Percentiles rank a stretch among this genome's conserved stretches.
Conservation (phyloP, 1,140 invertebrate genomes). For the Dendroctonus ponderosae region DNA sequence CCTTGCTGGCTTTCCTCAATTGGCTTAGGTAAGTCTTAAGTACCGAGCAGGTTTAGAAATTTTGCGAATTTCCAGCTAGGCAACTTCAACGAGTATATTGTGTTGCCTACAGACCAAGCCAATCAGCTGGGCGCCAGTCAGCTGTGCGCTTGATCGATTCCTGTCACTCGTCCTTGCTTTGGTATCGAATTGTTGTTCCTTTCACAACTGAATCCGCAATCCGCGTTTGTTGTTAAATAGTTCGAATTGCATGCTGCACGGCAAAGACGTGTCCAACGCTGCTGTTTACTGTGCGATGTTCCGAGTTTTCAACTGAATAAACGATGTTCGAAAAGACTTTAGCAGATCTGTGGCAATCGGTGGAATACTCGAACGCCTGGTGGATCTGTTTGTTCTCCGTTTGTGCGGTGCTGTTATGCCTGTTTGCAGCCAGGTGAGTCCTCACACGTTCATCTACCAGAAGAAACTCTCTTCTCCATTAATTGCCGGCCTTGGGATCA, state of each 20-base stretch:
- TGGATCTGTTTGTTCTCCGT: constrained; percentile 14
- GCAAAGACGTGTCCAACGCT: neutral
- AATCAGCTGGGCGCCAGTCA: neutral
- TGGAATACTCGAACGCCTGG: constrained; percentile 16
- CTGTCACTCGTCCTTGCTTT: constrained; percentile 25
- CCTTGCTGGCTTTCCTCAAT: no score
- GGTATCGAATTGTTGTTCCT: constrained; percentile 15
- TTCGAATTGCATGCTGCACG: constrained; percentile 1
- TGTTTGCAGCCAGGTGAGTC: constrained; percentile 20
- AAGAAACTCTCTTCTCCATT: neutral
- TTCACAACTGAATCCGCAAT: constrained; percentile 13
- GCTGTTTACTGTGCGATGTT: constrained; percentile 17
- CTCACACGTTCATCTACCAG: no score
- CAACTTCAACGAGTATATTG: no score
- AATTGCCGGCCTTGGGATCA: neutral
- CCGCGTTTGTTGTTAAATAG: neutral
- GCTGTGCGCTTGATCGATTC: neutral
- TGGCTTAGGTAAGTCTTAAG: no score
- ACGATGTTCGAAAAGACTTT: constrained; percentile 28
- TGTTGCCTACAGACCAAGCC: neutral
- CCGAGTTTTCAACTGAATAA: constrained; percentile 6
- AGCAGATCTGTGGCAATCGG: constrained; percentile 17
- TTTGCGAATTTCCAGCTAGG: no score
- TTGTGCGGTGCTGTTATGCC: constrained; percentile 19
- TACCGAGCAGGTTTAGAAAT: no score